Conservation (phyloP, 2,888 invertebrate species). For the Mamestra brassicae region DNA sequence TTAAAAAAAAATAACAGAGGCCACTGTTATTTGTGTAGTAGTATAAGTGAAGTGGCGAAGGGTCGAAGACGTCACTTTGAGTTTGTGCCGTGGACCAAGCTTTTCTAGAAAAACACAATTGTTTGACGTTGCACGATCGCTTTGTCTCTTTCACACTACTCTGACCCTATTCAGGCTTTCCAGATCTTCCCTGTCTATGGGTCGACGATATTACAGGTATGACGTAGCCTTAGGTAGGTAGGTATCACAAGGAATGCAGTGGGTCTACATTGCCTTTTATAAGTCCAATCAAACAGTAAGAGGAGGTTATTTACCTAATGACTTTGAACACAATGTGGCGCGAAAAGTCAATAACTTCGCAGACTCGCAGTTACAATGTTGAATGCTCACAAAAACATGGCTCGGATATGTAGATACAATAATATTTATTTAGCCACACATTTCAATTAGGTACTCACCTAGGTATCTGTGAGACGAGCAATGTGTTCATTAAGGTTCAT, state of each 20-base stretch:
- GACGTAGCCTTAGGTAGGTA: background rate
- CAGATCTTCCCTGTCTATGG: too few species aligned
- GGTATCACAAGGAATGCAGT: background rate
- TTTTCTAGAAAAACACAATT: too few species aligned
- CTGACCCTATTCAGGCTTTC: too few species aligned
- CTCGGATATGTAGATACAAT: background rate
- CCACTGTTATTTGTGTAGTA: too few species aligned
- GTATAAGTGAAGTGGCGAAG: too few species aligned
- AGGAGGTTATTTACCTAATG: background rate
- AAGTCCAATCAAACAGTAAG: background rate
- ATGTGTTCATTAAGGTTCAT: background rate
- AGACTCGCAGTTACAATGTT: conserved; percentile 8
- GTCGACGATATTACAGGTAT: background rate
- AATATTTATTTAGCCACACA: background rate
- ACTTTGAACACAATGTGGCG: conserved; percentile 18
- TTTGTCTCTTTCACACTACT: too few species aligned
- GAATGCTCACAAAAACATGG: background rate
- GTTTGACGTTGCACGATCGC: too few species aligned
- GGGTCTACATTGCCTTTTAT: background rate
- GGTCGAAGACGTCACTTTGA: too few species aligned
- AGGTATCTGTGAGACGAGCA: background rate
- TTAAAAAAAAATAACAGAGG: too few species aligned
- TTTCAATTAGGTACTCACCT: background rate
- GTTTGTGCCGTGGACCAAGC: too few species aligned
- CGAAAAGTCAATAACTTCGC: conserved; percentile 2